Conservation (phyloP, 2,888 invertebrate species). For the Entomobrya multifasciata region DNA sequence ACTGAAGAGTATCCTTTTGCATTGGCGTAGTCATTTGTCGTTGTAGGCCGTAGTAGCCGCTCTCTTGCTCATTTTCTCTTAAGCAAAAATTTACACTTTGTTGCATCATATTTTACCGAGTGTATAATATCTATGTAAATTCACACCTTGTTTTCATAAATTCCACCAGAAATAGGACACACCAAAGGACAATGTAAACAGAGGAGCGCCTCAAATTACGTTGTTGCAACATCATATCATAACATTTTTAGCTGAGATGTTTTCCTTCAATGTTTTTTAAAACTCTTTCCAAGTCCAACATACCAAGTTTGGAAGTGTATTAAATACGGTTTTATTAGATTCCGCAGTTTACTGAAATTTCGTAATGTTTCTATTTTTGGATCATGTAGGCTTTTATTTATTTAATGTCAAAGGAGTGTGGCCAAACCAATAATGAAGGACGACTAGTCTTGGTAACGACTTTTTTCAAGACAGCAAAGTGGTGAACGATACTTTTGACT, state of each 20-base stretch:
- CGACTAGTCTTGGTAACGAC: no score
- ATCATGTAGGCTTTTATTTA: no score
- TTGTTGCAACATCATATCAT: not conserved
- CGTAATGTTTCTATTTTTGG: no score
- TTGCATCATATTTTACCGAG: constrained; percentile 19
- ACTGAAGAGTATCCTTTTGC: not conserved
- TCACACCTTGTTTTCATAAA: constrained; percentile 27
- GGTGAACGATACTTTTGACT: no score
- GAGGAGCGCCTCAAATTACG: not conserved
- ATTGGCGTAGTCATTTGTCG: not conserved
- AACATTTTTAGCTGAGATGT: not conserved
- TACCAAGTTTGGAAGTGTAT: not conserved
- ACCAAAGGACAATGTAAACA: no score
- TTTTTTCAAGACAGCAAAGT: no score
- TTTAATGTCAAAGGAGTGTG: no score
- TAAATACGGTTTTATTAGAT: no score
- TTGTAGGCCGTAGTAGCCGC: not conserved
- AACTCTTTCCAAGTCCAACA: not conserved
- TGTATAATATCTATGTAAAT: constrained; percentile 38
- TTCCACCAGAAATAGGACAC: not conserved
- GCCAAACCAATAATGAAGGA: no score
- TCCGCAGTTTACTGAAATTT: no score
- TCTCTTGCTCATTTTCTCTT: not conserved
- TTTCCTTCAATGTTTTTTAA: not conserved
- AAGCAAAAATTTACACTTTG: not conserved